Conservation (phyloP, 2,797 vertebrate genomes). For the Petrocephalus schoutedeni region DNA sequence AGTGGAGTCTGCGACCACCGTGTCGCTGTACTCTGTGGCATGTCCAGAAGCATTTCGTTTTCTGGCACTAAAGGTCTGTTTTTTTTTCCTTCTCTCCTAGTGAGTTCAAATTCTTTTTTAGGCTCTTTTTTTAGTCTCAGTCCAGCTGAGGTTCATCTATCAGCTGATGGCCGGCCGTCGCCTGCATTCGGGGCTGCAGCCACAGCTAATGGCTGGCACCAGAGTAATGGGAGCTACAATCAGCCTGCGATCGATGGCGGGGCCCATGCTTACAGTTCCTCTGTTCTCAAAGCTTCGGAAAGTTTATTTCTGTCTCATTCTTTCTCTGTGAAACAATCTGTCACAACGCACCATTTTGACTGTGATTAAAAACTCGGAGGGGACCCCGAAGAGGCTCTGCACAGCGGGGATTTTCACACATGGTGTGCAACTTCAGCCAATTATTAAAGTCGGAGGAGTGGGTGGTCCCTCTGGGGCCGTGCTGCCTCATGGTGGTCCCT, state of each 20-base stretch:
- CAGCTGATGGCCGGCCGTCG: background rate
- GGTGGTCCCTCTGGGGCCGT: background rate
- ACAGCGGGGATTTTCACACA: background rate
- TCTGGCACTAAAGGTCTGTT: background rate
- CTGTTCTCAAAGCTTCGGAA: background rate
- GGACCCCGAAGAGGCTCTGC: background rate
- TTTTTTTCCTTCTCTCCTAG: background rate
- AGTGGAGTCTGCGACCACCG: background rate
- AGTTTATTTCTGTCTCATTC: slow-evolving; percentile 3
- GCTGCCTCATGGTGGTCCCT: too few species aligned
- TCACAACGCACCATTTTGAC: background rate
- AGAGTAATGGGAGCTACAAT: background rate
- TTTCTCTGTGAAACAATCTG: background rate
- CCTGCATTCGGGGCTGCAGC: background rate
- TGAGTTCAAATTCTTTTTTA: background rate
- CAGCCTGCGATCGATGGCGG: background rate
- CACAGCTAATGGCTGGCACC: background rate
- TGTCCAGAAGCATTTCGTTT: slow-evolving; percentile 30
- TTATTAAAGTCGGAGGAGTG: background rate
- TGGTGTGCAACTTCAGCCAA: background rate
- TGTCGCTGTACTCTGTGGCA: background rate
- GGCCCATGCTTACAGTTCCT: background rate
- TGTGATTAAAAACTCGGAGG: background rate
- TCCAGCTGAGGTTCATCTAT: background rate
- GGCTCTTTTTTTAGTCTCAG: background rate